A percentile compares a stretch with the other conserved stretches of the same genome.
Conservation (phyloP, 2,113 vertebrate species). For the Numida meleagris region DNA sequence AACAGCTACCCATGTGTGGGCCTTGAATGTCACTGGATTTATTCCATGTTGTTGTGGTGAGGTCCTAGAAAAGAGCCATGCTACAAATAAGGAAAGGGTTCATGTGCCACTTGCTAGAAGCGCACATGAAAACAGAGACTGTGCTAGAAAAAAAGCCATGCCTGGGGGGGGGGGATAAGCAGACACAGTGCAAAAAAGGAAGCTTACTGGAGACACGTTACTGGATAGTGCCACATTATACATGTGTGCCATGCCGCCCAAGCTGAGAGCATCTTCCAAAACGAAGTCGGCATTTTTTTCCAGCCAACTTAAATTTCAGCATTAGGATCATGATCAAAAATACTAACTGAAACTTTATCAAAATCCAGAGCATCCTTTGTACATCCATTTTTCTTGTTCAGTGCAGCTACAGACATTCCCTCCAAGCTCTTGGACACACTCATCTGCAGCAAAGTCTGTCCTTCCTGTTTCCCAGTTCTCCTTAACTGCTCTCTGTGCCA, state of each 20-base stretch:
- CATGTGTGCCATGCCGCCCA: background rate
- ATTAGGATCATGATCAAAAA: background rate
- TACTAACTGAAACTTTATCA: accelerated
- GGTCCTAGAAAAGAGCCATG: background rate
- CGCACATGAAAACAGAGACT: background rate
- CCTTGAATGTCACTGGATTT: background rate
- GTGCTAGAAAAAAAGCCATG: background rate
- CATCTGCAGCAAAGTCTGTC: background rate
- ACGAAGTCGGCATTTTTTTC: background rate
- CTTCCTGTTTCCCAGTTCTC: background rate
- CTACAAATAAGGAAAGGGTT: background rate
- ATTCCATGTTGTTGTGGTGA: accelerated
- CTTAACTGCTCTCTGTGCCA: background rate
- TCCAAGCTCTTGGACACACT: background rate
- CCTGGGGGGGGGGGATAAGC: background rate
- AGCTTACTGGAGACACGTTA: accelerated
- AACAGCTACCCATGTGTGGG: background rate
- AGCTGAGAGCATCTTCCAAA: background rate
- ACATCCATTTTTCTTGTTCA: background rate
- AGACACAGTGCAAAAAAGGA: background rate
- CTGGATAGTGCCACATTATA: background rate
- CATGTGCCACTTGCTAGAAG: background rate
- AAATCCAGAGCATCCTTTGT: background rate
- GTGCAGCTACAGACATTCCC: background rate
- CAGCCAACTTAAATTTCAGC: background rate